Conservation (phyloP, 2,113 vertebrate species). For the Ahaetulla prasina region DNA sequence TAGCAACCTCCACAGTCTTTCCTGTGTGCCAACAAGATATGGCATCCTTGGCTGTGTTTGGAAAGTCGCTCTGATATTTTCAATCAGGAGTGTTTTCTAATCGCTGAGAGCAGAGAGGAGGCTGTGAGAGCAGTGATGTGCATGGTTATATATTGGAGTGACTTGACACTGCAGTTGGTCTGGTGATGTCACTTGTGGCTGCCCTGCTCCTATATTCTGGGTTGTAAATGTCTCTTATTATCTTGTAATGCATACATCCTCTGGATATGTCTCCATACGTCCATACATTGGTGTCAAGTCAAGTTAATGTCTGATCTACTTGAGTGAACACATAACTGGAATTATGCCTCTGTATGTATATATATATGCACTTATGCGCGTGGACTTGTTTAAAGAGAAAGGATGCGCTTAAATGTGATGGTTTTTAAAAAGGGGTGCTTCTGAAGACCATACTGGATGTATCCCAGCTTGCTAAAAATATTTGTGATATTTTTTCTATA, state of each 20-base stretch:
- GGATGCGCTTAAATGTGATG: slow-evolving; percentile 25
- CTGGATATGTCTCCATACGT: slow-evolving; percentile 62
- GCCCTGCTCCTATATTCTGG: slow-evolving; percentile 70
- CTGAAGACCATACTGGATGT: not conserved
- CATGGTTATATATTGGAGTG: slow-evolving; percentile 63
- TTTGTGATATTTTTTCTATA: not conserved
- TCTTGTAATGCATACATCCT: slow-evolving; percentile 71
- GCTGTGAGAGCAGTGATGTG: slow-evolving; percentile 51
- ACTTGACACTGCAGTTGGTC: slow-evolving; percentile 70
- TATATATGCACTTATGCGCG: not conserved
- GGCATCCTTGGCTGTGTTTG: slow-evolving; percentile 30
- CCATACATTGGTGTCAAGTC: slow-evolving; percentile 68
- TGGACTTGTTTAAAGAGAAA: slow-evolving; percentile 11
- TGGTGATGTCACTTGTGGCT: slow-evolving; percentile 78
- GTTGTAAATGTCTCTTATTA: slow-evolving; percentile 75
- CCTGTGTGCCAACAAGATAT: slow-evolving; percentile 35
- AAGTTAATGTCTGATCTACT: slow-evolving; percentile 64
- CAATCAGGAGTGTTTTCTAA: slow-evolving; percentile 49
- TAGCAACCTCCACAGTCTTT: slow-evolving; percentile 17
- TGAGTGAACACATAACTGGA: slow-evolving; percentile 66
- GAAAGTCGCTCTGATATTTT: slow-evolving; percentile 35
- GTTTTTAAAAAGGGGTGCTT: not conserved
- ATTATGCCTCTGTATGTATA: slow-evolving; percentile 9
- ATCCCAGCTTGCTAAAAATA: slow-evolving; percentile 1
- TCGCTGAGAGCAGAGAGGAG: slow-evolving; percentile 41